These are phyloP conservation scores for Mesopsocus fuscifrons DNA, from an alignment of 2,888 invertebrate species.

Conservation along the genomic window DNA sequence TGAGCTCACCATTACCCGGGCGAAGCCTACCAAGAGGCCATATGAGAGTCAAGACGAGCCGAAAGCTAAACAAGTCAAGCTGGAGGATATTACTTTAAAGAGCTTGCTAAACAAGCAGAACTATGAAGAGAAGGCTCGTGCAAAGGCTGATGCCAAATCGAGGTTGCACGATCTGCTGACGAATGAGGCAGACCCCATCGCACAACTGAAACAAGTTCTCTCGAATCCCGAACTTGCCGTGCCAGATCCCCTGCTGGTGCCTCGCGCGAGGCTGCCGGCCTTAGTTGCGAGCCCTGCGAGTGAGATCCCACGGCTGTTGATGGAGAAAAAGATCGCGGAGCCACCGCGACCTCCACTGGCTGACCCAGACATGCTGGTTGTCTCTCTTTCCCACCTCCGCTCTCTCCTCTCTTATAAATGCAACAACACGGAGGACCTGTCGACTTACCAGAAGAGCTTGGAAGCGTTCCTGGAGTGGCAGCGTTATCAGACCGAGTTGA, in stretches of 20 bases:
- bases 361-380: slow-evolving; percentile 59
- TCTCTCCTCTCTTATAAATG: slow-evolving; percentile 19
- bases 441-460: slow-evolving; percentile 12
- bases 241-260: slow-evolving; percentile 64
- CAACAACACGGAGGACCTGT: slow-evolving; percentile 23
- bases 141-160: slow-evolving; percentile 21
- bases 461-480: slow-evolving; percentile 12
- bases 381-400: slow-evolving; percentile 52
- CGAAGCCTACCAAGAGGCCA: neutral
- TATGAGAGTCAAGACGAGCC: slow-evolving; percentile 30
- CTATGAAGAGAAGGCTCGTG: slow-evolving; percentile 7
- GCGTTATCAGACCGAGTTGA: slow-evolving; percentile 12
- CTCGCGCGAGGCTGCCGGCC: slow-evolving; percentile 50
- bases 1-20: slow-evolving; percentile 5
- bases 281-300: slow-evolving; percentile 50
- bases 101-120: slow-evolving; percentile 26
- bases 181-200: slow-evolving; percentile 34
- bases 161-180: slow-evolving; percentile 27
- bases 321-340: slow-evolving; percentile 3
- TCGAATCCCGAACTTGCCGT: slow-evolving; percentile 46
- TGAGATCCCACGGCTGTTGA: slow-evolving; percentile 54
- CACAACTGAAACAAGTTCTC: slow-evolving; percentile 49
- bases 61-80: slow-evolving; percentile 30
- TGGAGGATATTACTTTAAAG: slow-evolving; percentile 29
- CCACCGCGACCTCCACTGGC: slow-evolving; percentile 46